Conservation (phyloP, 2,113 vertebrate genomes). For the Mustelus asterias region DNA sequence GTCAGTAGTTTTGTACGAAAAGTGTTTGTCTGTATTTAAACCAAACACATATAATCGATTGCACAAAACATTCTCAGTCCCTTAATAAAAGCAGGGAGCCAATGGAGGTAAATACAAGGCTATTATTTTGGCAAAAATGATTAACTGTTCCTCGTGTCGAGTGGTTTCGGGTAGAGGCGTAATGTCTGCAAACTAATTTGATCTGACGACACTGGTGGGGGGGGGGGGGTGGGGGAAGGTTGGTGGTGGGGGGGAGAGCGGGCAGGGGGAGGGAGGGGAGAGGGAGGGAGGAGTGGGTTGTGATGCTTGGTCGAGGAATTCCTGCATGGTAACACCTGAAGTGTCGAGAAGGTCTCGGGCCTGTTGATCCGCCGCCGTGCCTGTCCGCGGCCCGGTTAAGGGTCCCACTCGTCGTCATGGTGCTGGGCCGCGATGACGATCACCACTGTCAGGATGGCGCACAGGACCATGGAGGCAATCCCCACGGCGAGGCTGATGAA, state of each 20-base stretch:
- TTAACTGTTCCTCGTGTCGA: neutral
- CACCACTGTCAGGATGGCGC: conserved; percentile 87
- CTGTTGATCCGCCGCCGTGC: neutral
- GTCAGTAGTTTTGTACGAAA: neutral
- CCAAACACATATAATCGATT: neutral
- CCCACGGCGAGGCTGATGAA: conserved; percentile 90
- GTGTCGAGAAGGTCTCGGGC: neutral
- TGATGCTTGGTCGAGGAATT: neutral
- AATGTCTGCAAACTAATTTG: neutral
- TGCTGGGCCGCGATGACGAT: conserved; percentile 92
- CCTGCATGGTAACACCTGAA: neutral
- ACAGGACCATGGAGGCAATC: conserved; percentile 85
- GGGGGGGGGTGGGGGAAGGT: neutral
- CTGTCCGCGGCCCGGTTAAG: conserved; percentile 48
- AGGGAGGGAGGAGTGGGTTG: neutral
- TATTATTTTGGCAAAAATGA: neutral
- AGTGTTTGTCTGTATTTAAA: neutral
- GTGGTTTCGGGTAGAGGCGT: neutral
- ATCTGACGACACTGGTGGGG: neutral
- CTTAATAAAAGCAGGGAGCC: neutral
- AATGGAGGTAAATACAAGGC: conserved; percentile 23
- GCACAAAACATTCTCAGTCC: neutral
- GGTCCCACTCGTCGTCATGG: conserved; percentile 87
- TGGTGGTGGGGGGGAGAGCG: too few species aligned
- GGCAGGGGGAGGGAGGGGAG: too few species aligned